phyloP scores from a whole-genome alignment of 2,797 vertebrate species.

The Lophius americanus region DNA sequence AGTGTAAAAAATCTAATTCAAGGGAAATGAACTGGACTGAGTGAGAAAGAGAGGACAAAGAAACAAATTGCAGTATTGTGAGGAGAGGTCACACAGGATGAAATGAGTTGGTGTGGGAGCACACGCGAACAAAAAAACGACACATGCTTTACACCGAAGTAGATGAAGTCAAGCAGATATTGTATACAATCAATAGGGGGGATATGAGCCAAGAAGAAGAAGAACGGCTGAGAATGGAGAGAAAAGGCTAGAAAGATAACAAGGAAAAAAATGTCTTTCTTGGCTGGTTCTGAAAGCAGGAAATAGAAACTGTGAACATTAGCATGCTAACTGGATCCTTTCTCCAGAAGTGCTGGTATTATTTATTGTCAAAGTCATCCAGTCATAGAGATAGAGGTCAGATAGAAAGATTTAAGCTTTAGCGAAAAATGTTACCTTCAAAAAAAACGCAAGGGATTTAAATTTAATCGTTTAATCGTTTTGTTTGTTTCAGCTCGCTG shows the following conservation, averaged over 20 bases:
- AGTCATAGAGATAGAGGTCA: not conserved
- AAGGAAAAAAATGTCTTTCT: not conserved
- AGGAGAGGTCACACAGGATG: conserved; percentile 8
- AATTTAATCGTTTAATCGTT: not conserved
- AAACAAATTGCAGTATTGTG: not conserved
- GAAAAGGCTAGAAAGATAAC: conserved; percentile 9
- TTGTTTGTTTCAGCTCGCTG: not conserved
- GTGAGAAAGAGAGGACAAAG: conserved; percentile 7
- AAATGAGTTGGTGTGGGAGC: conserved; percentile 10
- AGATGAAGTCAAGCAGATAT: not conserved
- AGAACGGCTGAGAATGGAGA: conserved; percentile 3
- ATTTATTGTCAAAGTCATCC: conserved; percentile 22
- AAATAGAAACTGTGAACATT: conserved; percentile 6
- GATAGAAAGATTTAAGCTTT: not conserved
- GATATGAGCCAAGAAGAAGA: conserved; percentile 10
- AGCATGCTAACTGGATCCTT: conserved; percentile 32
- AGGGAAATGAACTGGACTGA: not conserved
- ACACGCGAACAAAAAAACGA: not conserved
- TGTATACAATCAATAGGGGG: not conserved
- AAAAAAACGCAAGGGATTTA: not conserved
- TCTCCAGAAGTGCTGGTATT: not conserved
- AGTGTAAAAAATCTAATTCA: conserved; percentile 28
- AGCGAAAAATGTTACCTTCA: not conserved
- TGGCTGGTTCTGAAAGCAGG: conserved; percentile 2
- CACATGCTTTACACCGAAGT: not conserved